These are phyloP conservation scores for Aldabrachelys gigantea DNA, from an alignment of 2,113 vertebrate genomes.

Conservation along the genomic window DNA sequence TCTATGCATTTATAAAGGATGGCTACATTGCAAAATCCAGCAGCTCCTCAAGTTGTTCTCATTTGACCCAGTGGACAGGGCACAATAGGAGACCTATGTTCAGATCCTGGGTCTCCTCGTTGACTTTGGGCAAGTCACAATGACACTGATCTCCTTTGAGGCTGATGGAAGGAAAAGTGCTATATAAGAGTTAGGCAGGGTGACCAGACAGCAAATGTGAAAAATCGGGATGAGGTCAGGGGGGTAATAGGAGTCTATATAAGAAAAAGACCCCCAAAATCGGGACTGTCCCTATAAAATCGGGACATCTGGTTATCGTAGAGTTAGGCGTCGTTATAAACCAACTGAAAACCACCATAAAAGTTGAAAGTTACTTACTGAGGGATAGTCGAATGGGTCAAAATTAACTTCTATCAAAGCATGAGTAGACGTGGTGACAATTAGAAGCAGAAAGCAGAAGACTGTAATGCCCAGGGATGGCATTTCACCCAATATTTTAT, in stretches of 20 bases:
- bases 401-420: constrained; percentile 5
- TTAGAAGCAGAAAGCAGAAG: constrained; percentile 52
- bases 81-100: background rate
- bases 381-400: background rate
- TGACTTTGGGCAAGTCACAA: background rate
- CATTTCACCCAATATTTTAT: constrained; percentile 62
- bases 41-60: background rate
- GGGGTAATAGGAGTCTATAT: too few species aligned
- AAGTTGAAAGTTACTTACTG: constrained; percentile 72
- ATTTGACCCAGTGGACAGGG: background rate
- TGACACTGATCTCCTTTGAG: background rate
- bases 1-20: background rate
- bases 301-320: too few species aligned
- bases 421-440: constrained; percentile 52
- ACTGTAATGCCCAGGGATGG: background rate
- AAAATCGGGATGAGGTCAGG: too few species aligned
- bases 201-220: too few species aligned
- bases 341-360: accelerated
- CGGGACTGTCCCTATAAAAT: too few species aligned
- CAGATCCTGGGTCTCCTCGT: background rate
- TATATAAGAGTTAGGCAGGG: background rate
- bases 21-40: background rate
- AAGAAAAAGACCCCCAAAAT: too few species aligned
- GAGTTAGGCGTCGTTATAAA: background rate
- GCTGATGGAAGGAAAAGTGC: background rate